These are phyloP conservation scores for Gopherus flavomarginatus DNA, from an alignment of 2,113 vertebrate species.

Conservation along the genomic window DNA sequence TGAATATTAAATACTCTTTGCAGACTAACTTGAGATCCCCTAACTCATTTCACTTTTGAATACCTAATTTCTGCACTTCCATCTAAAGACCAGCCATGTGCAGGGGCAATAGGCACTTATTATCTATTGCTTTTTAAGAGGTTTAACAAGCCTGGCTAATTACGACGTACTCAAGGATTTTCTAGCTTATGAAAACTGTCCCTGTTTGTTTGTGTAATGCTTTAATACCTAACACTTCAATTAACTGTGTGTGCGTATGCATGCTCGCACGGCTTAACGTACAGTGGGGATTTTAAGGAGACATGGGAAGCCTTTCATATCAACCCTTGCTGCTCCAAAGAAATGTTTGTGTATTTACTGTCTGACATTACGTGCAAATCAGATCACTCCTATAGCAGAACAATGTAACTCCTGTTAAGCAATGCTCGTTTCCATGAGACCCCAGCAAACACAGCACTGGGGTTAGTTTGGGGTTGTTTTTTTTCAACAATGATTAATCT, in stretches of 20 bases:
- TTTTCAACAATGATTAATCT: background rate
- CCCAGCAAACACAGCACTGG: background rate
- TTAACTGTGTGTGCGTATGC: background rate
- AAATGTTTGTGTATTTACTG: slow-evolving; percentile 18
- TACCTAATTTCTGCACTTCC: background rate
- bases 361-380: background rate
- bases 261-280: slow-evolving; percentile 7
- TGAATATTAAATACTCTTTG: background rate
- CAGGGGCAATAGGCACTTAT: background rate
- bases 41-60: background rate
- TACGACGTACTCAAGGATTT: slow-evolving; percentile 54
- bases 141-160: slow-evolving; percentile 51
- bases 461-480: background rate
- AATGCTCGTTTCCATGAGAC: slow-evolving; percentile 1
- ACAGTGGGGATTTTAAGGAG: background rate
- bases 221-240: slow-evolving; percentile 54
- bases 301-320: background rate
- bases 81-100: background rate
- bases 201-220: slow-evolving; percentile 58
- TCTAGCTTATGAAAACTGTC: slow-evolving; percentile 30
- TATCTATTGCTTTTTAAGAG: slow-evolving; percentile 49
- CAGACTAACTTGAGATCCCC: background rate
- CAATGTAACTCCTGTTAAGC: background rate
- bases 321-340: background rate
- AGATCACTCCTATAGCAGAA: background rate